Evolutionary conservation across 1,140 invertebrate species (phyloP), one percentile per base, ranked within the genome.

Genomic region (Bombus difficillimus): DNA sequence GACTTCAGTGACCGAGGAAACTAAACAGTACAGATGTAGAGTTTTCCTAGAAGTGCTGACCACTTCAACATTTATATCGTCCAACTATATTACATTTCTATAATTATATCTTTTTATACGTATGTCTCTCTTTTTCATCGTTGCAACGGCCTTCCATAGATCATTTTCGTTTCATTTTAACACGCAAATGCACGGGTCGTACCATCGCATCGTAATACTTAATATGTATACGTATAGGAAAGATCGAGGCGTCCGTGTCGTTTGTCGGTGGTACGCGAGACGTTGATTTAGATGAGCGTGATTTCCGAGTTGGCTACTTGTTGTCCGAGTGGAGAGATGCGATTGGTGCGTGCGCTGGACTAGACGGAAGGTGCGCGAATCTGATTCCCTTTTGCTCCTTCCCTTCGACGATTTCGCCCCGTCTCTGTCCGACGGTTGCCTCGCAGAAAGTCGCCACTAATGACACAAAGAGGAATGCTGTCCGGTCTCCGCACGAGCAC

Each of bases 401-500:
- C 71, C 79, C 85, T 78, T 75, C 77, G 43, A 72, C 81, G 32
- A 41, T 43, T 39, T 73, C 81, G 32, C 62, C 75, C 64, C 68
- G 66, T 80, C 81, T 69, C 57, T 57, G 47, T 66, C 76, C 34
- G 80, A 79, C 86, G 80, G 57, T 90, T 88, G 57, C 76, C 86
- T 84, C 90, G 92, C 92, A 93, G 93, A 94, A 90, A 94, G 92
- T 94, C 90, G 91, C 93, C 92, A 94, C 94, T 94, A 94, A 94
- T 94, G 94, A 94, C 93, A 92, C 92, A 89, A 94, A 94, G 92
- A 94, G 93, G 93, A 94, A 94, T 94, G 93, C 91, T 94, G 94
- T 94, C 92, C 91, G 88, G 92, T 90, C 28, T 90, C 89, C 91
- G 93, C 91, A 90, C 92, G 91, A 93, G 91, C 92, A 87, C 91